A percentile compares a stretch with the other conserved stretches of the same genome.
Evolutionary conservation across 2,888 invertebrate species (phyloP).

Genomic region (Pandemis heparana): DNA sequence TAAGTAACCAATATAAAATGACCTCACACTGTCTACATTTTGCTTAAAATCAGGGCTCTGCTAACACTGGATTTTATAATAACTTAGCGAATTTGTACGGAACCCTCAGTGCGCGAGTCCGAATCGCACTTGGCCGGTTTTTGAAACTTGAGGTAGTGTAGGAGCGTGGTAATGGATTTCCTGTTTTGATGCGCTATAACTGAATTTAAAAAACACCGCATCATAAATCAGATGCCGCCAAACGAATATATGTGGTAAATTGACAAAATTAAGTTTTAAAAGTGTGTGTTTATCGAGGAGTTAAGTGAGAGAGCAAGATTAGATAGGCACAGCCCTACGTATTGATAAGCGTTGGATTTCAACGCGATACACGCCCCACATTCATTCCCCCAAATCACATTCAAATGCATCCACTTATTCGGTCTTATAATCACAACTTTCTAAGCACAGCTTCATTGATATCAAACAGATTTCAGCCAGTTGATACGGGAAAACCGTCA

Average conservation of each 20-base stretch:
- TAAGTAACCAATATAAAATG: too few relatives aligned
- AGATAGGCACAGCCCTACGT: conserved; percentile 78
- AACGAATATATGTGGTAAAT: conserved; percentile 16
- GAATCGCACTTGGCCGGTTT: too few relatives aligned
- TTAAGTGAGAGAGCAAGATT: conserved; percentile 73
- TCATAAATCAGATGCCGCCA: conserved; percentile 9
- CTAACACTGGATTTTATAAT: too few relatives aligned
- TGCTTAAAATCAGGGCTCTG: too few relatives aligned
- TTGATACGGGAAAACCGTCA: not conserved
- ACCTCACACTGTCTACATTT: too few relatives aligned
- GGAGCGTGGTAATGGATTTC: not conserved
- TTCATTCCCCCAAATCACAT: conserved; percentile 27
- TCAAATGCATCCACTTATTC: conserved; percentile 46
- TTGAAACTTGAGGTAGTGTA: too few relatives aligned
- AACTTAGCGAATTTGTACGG: too few relatives aligned
- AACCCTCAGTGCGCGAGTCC: too few relatives aligned
- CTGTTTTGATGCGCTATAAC: not conserved
- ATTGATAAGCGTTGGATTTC: conserved; percentile 74
- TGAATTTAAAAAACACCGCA: not conserved
- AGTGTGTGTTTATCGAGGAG: conserved; percentile 62
- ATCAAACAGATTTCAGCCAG: not conserved
- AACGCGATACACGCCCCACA: conserved; percentile 63
- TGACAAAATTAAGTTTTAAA: conserved; percentile 21
- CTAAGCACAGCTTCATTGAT: conserved; percentile 4
- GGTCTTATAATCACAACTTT: conserved; percentile 38